Conservation (phyloP, 2,797 vertebrate genomes). For the Echiichthys vipera region DNA sequence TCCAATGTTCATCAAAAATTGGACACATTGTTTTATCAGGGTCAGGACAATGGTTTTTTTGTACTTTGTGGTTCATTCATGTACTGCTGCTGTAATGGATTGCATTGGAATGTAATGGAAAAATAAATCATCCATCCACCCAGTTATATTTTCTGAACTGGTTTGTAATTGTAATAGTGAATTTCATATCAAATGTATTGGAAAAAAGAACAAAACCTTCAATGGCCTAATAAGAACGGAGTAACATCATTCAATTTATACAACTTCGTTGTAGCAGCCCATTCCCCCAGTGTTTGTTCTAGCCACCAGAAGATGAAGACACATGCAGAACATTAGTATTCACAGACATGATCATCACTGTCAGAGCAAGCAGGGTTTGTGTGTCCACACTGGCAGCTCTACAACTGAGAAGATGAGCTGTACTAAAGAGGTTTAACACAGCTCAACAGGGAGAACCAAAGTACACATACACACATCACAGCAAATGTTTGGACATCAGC, state of each 20-base stretch:
- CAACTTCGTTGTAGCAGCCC: too few species aligned
- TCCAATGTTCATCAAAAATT: too few species aligned
- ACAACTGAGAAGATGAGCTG: constrained; percentile 34
- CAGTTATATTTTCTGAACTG: neutral
- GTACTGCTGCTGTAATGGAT: neutral
- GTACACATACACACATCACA: neutral
- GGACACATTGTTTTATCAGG: too few species aligned
- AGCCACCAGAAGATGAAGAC: constrained; percentile 30
- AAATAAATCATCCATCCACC: neutral
- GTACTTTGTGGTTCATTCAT: neutral
- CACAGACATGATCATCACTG: constrained; percentile 50
- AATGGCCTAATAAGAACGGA: neutral
- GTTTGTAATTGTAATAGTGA: neutral
- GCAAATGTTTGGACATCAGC: constrained; percentile 20
- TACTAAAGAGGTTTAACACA: constrained; percentile 50
- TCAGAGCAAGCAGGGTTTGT: constrained; percentile 34
- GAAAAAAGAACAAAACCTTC: neutral
- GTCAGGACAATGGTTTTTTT: neutral
- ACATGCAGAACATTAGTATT: constrained; percentile 49
- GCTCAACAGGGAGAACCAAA: constrained; percentile 26
- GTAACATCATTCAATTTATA: constrained; percentile 7
- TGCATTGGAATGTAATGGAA: too few species aligned
- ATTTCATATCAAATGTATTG: neutral
- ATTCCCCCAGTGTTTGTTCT: constrained; percentile 9
- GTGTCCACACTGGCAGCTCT: constrained; percentile 38